These are phyloP conservation scores for Pseudomyrmex dendroicus DNA, from an alignment of 1,140 invertebrate genomes.

Conservation along the genomic window DNA sequence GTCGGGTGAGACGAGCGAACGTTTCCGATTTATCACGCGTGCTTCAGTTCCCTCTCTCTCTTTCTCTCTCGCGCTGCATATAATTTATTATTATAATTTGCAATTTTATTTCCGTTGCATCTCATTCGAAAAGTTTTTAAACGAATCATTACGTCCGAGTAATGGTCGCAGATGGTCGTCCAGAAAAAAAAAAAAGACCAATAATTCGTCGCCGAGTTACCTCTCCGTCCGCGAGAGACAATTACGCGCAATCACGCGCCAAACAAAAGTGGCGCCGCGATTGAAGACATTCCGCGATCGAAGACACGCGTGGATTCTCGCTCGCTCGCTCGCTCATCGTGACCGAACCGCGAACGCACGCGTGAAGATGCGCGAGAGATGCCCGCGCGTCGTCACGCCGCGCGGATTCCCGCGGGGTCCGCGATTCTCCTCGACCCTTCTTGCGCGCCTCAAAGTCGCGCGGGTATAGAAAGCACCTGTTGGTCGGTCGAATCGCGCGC, in stretches of 20 bases:
- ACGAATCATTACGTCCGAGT: too few relatives aligned
- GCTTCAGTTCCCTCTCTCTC: too few relatives aligned
- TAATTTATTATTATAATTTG: too few relatives aligned
- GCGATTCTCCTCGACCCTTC: slow-evolving; percentile 73
- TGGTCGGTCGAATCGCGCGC: slow-evolving; percentile 72
- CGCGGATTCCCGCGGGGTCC: slow-evolving; percentile 43
- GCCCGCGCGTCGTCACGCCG: slow-evolving; percentile 59
- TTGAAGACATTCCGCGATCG: slow-evolving; percentile 66
- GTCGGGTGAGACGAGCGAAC: not conserved
- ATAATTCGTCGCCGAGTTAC: slow-evolving; percentile 45
- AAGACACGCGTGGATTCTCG: slow-evolving; percentile 70
- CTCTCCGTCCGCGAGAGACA: slow-evolving; percentile 58
- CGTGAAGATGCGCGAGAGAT: slow-evolving; percentile 59
- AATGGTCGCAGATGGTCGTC: too few relatives aligned
- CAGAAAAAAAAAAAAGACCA: too few relatives aligned
- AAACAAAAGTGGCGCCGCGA: slow-evolving; percentile 46
- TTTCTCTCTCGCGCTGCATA: too few relatives aligned
- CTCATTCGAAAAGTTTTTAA: too few relatives aligned
- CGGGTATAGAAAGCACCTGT: slow-evolving; percentile 73
- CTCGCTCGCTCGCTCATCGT: slow-evolving; percentile 44
- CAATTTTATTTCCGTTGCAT: too few relatives aligned
- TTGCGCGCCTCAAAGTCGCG: slow-evolving; percentile 68
- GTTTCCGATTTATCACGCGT: slow-evolving; percentile 2
- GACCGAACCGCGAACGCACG: slow-evolving; percentile 47
- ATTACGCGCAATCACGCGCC: slow-evolving; percentile 64